These are phyloP conservation scores for Villa cingulata DNA, from an alignment of 2,888 invertebrate species.

Conservation along the genomic window DNA sequence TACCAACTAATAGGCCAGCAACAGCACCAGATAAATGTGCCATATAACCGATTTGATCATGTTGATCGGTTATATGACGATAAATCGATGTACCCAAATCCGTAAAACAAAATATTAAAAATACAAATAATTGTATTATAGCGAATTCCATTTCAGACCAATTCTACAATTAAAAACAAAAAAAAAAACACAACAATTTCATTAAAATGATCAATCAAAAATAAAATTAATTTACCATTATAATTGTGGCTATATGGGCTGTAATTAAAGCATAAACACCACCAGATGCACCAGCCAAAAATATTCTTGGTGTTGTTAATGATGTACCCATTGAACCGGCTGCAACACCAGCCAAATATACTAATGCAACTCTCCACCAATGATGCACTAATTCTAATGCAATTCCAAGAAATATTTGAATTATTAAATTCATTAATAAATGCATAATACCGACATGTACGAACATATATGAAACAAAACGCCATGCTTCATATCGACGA, in stretches of 20 bases:
- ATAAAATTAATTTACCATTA: slow-evolving; percentile 42
- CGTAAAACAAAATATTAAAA: slow-evolving; percentile 62
- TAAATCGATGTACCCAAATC: slow-evolving; percentile 88
- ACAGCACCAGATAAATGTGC: slow-evolving; percentile 88
- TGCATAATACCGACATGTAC: slow-evolving; percentile 87
- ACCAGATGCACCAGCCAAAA: slow-evolving; percentile 85
- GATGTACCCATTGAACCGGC: slow-evolving; percentile 77
- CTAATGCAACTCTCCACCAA: slow-evolving; percentile 79
- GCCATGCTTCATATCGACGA: slow-evolving; percentile 77
- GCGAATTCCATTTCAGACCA: slow-evolving; percentile 96
- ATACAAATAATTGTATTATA: slow-evolving; percentile 66
- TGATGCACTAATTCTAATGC: slow-evolving; percentile 94
- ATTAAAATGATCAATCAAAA: background rate
- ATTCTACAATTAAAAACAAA: slow-evolving; percentile 48
- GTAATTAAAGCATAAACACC: slow-evolving; percentile 90
- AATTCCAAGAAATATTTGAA: slow-evolving; percentile 84
- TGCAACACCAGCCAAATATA: slow-evolving; percentile 71
- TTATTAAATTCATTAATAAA: slow-evolving; percentile 75
- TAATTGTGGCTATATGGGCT: slow-evolving; percentile 83
- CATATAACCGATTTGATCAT: slow-evolving; percentile 79
- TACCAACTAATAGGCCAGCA: slow-evolving; percentile 69
- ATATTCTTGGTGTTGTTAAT: slow-evolving; percentile 62
- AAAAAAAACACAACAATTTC: background rate
- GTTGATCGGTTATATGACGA: slow-evolving; percentile 56
- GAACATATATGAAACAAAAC: slow-evolving; percentile 90